Conservation (phyloP, 2,888 invertebrate genomes). For the Ypsolopha scabrella region DNA sequence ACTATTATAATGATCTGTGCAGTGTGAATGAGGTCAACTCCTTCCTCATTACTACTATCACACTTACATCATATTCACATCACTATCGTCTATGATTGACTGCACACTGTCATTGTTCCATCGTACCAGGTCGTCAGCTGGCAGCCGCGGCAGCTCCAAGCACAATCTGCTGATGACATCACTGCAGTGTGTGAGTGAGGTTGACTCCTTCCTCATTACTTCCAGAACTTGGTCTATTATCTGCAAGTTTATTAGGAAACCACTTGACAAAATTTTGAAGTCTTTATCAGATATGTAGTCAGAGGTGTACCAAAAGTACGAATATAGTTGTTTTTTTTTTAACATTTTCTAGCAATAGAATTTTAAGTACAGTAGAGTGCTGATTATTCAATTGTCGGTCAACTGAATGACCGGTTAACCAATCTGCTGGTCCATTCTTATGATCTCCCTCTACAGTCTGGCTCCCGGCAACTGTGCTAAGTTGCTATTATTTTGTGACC, state of each 20-base stretch:
- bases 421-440: no score
- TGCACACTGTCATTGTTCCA: constrained; percentile 54
- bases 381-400: no score
- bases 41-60: no score
- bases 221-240: constrained; percentile 37
- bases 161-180: constrained; percentile 44
- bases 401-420: no score
- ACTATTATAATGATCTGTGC: no score
- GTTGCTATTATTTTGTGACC: no score
- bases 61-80: constrained; percentile 59
- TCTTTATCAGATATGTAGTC: background rate
- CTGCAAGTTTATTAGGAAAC: constrained; percentile 15
- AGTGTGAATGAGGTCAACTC: no score
- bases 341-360: no score
- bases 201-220: constrained; percentile 40
- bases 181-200: constrained; percentile 45
- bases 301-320: background rate
- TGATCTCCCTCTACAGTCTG: no score
- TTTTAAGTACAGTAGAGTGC: no score
- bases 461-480: no score
- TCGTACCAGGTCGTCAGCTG: constrained; percentile 31
- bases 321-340: no score
- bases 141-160: constrained; percentile 38
- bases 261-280: background rate
- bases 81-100: constrained; percentile 48